These are phyloP conservation scores for Buphagus erythrorhynchus DNA, from an alignment of 2,797 vertebrate species.

Conservation along the genomic window DNA sequence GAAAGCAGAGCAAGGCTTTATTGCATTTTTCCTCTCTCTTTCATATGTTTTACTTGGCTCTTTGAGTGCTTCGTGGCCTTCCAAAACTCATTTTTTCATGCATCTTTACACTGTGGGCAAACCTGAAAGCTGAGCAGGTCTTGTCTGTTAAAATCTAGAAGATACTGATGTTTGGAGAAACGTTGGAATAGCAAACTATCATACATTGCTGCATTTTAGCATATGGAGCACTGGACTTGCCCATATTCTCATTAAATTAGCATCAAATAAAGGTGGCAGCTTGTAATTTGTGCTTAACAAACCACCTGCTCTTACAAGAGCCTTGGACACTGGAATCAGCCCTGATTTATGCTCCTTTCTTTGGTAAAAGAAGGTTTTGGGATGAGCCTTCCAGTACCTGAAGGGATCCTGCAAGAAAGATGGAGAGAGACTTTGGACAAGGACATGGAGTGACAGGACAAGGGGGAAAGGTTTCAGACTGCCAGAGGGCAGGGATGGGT, in stretches of 20 bases:
- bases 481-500: rapidly evolving
- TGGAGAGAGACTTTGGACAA: not conserved
- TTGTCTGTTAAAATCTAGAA: not conserved
- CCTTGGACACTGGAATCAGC: not conserved
- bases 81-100: not conserved
- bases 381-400: not conserved
- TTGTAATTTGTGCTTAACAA: not conserved
- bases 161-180: not conserved
- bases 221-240: not conserved
- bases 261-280: not conserved
- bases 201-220: not conserved
- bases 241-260: not conserved
- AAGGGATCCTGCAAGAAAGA: not conserved
- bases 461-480: not conserved
- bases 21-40: not conserved
- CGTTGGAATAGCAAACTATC: not conserved
- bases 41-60: not conserved
- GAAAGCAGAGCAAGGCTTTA: not conserved
- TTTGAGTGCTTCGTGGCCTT: not conserved
- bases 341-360: not conserved
- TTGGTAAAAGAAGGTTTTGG: not conserved
- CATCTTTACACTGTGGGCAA: not conserved
- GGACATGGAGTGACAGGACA: not conserved
- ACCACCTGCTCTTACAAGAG: not conserved
- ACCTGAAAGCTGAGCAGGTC: not conserved